These are phyloP conservation scores for Sussaba pulchella DNA, from an alignment of 2,888 invertebrate species.

Conservation along the genomic window DNA sequence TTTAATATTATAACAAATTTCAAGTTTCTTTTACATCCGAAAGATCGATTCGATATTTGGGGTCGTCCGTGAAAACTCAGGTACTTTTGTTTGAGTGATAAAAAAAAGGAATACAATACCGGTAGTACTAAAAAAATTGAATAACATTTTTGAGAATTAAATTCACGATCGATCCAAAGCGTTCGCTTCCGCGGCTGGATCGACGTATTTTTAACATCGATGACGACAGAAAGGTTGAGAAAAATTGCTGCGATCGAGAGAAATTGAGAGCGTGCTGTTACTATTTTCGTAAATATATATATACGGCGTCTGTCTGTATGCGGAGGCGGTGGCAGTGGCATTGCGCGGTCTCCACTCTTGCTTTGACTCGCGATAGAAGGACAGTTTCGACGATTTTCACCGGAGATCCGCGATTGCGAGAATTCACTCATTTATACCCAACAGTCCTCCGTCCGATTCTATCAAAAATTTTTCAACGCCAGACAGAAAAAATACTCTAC, in stretches of 20 bases:
- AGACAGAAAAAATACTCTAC: not conserved
- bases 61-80: too few species aligned
- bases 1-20: too few species aligned
- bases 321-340: slow-evolving; percentile 53
- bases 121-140: not conserved
- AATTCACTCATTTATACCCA: too few species aligned
- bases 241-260: slow-evolving; percentile 70
- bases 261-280: slow-evolving; percentile 70
- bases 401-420: slow-evolving; percentile 9
- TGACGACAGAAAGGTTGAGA: slow-evolving; percentile 47
- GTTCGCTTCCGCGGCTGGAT: slow-evolving; percentile 50
- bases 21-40: too few species aligned
- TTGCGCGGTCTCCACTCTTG: slow-evolving; percentile 73
- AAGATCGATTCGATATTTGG: too few species aligned
- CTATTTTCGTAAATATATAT: slow-evolving; percentile 72
- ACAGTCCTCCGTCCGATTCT: too few species aligned
- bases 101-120: too few species aligned
- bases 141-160: too few species aligned
- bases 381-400: not conserved
- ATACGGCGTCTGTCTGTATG: slow-evolving; percentile 41
- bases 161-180: too few species aligned
- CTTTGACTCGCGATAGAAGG: slow-evolving; percentile 24
- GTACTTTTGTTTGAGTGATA: too few species aligned
- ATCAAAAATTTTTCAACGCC: too few species aligned
- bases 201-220: slow-evolving; percentile 53